phyloP scores from a whole-genome alignment of 2,113 vertebrate species.

The Butorides virescens region DNA sequence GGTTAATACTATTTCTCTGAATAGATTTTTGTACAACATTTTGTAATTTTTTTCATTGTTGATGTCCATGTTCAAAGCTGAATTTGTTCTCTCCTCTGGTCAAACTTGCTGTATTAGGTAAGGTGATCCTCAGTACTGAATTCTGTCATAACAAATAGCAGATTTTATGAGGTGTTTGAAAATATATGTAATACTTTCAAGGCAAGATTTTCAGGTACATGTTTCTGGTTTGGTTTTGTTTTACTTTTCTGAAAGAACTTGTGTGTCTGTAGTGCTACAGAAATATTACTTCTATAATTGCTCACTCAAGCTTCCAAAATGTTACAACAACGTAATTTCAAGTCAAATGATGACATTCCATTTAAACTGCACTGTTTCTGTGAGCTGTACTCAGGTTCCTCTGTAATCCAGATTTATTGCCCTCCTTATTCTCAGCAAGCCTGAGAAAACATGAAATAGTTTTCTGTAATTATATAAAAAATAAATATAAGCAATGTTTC shows the following conservation, averaged over 20 bases:
- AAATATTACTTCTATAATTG: not conserved
- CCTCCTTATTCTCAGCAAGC: not conserved
- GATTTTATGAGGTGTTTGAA: not conserved
- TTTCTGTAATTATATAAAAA: slow-evolving; percentile 14
- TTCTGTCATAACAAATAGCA: not conserved
- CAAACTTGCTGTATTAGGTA: not conserved
- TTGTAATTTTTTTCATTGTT: not conserved
- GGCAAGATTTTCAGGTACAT: not conserved
- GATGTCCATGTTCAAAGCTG: not conserved
- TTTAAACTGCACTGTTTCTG: not conserved
- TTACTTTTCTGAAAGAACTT: not conserved
- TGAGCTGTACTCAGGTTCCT: not conserved
- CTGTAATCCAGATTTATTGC: slow-evolving; percentile 20
- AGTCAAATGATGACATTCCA: not conserved
- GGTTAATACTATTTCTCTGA: not conserved
- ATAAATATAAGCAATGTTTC: not conserved
- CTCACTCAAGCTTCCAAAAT: not conserved
- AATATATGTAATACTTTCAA: not conserved
- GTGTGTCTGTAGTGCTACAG: not conserved
- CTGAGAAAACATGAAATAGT: not conserved
- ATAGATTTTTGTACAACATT: not conserved
- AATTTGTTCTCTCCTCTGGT: not conserved
- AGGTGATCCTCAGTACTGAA: not conserved
- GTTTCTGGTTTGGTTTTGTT: not conserved
- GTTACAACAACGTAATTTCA: not conserved